These are phyloP conservation scores for Parotia lawesii DNA, from an alignment of 2,113 vertebrate species.

Conservation along the genomic window DNA sequence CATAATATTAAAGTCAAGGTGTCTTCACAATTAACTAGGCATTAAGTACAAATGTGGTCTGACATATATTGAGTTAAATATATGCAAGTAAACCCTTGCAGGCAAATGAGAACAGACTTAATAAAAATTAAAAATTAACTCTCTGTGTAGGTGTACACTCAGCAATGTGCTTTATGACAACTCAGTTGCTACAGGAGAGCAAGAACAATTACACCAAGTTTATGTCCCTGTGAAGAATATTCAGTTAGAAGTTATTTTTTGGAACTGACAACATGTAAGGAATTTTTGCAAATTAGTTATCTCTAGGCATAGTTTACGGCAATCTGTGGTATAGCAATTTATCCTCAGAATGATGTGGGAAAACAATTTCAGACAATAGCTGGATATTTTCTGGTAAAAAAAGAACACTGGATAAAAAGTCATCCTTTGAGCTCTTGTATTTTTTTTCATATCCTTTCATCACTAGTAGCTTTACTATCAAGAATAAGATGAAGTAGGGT, in stretches of 20 bases:
- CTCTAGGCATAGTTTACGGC: background rate
- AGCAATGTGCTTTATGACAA: background rate
- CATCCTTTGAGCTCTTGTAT: background rate
- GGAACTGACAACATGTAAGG: conserved; percentile 20
- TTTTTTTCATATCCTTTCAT: background rate
- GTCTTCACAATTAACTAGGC: conserved; percentile 64
- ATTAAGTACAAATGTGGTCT: conserved; percentile 52
- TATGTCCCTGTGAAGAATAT: conserved; percentile 5
- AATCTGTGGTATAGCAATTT: conserved; percentile 42
- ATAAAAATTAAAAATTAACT: conserved; percentile 23
- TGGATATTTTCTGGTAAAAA: conserved; percentile 6
- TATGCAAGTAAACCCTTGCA: conserved; percentile 36
- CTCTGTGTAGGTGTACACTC: conserved; percentile 14
- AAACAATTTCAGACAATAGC: conserved; percentile 35
- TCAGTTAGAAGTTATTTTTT: conserved; percentile 40
- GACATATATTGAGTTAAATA: conserved; percentile 47
- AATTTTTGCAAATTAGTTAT: conserved; percentile 46
- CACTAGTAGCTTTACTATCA: background rate
- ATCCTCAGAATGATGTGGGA: background rate
- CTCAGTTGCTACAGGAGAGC: conserved; percentile 10
- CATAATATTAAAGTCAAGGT: conserved; percentile 55
- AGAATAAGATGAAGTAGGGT: background rate
- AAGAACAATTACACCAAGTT: conserved; percentile 15
- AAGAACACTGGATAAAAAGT: background rate
- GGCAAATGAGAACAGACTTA: conserved; percentile 2